Conservation (phyloP, 2,113 vertebrate species). For the Hippocampus mohnikei region DNA sequence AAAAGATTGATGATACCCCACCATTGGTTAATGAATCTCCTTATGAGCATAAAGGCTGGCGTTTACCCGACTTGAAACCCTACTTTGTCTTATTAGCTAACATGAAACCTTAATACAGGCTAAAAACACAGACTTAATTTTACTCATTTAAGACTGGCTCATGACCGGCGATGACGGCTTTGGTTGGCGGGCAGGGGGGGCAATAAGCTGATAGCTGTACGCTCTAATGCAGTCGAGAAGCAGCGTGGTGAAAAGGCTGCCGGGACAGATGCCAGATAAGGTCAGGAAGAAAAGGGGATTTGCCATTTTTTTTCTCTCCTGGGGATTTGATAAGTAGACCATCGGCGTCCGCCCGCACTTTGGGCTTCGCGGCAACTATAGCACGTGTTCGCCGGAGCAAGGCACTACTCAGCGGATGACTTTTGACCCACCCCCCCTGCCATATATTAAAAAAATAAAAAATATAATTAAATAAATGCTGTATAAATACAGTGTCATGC, state of each 20-base stretch:
- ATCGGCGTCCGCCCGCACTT: not conserved
- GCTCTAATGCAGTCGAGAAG: not conserved
- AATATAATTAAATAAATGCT: too few relatives aligned
- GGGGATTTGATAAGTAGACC: not conserved
- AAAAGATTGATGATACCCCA: constrained; percentile 76
- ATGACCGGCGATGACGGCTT: not conserved
- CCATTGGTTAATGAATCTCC: constrained; percentile 73
- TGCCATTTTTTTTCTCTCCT: not conserved
- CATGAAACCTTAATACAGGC: not conserved
- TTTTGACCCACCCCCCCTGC: too few relatives aligned
- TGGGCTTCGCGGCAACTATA: not conserved
- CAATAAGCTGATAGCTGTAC: not conserved
- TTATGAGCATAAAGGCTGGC: constrained; percentile 63
- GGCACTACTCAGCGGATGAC: not conserved
- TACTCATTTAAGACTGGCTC: not conserved
- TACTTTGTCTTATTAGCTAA: too few relatives aligned
- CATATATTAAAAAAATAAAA: too few relatives aligned
- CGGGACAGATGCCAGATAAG: not conserved
- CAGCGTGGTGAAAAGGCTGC: not conserved
- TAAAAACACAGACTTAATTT: too few relatives aligned
- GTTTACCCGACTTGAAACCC: constrained; percentile 1
- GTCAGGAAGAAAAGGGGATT: constrained; percentile 3
- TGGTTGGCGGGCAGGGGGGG: not conserved
- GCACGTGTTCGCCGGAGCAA: not conserved
- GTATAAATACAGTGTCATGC: too few relatives aligned